phyloP scores from a whole-genome alignment of 1,140 invertebrate species.

The Drosophila pandora region DNA sequence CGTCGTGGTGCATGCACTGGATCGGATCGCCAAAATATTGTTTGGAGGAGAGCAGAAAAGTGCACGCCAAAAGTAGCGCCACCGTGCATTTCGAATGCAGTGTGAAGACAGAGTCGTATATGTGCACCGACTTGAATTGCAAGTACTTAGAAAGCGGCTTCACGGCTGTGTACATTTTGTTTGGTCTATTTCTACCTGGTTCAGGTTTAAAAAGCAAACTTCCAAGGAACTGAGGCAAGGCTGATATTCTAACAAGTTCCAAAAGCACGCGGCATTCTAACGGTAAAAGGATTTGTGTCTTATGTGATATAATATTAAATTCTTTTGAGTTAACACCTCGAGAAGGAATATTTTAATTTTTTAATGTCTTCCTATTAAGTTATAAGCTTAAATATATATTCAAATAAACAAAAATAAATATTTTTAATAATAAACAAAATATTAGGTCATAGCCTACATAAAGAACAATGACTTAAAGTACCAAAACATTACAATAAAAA shows the following conservation, averaged over 20 bases:
- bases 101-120: conserved; percentile 88
- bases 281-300: conserved; percentile 46
- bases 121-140: conserved; percentile 87
- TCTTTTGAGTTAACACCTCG: no score
- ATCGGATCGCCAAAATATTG: conserved; percentile 90
- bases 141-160: conserved; percentile 83
- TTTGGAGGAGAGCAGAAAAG: conserved; percentile 88
- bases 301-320: no score
- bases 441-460: no score
- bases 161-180: conserved; percentile 70
- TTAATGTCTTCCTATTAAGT: no score
- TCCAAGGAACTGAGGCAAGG: not conserved
- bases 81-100: conserved; percentile 89
- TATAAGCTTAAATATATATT: no score
- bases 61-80: conserved; percentile 87
- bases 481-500: no score
- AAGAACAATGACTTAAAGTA: no score
- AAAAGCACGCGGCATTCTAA: conserved; percentile 65
- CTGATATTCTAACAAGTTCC: not conserved
- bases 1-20: conserved; percentile 85
- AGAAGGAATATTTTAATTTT: no score
- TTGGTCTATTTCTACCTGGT: not conserved
- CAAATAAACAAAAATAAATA: no score
- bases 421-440: no score
- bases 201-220: not conserved